Percentiles rank a stretch among this genome's conserved stretches.
Conservation (phyloP, 2,797 vertebrate species). For the Epinephelus coioides region DNA sequence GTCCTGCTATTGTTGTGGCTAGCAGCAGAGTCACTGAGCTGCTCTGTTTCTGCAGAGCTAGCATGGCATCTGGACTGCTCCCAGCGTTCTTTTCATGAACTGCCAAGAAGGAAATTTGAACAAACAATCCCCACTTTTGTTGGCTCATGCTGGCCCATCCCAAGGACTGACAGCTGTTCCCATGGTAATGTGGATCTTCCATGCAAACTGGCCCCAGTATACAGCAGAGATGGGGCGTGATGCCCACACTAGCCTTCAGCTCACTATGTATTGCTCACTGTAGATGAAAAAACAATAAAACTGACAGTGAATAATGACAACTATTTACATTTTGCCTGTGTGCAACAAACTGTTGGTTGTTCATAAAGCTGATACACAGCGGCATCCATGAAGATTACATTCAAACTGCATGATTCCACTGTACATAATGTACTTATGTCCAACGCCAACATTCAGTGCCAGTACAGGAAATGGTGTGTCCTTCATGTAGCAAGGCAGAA, state of each 20-base stretch:
- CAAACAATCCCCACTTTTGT: slow-evolving; percentile 85
- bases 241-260: slow-evolving; percentile 14
- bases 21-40: slow-evolving; percentile 76
- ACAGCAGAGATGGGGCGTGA: slow-evolving; percentile 36
- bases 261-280: neutral
- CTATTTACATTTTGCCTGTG: neutral
- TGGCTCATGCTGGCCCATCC: slow-evolving; percentile 70
- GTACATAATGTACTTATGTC: neutral
- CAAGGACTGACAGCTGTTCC: slow-evolving; percentile 71
- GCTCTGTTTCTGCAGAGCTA: slow-evolving; percentile 77
- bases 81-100: slow-evolving; percentile 82
- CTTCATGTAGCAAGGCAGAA: neutral
- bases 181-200: slow-evolving; percentile 69
- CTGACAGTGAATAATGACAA: neutral
- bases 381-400: neutral
- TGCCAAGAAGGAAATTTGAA: slow-evolving; percentile 79
- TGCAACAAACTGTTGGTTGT: neutral
- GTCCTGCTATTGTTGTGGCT: slow-evolving; percentile 60
- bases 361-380: neutral
- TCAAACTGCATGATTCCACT: neutral
- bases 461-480: neutral
- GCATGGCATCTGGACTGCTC: slow-evolving; percentile 75
- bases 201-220: slow-evolving; percentile 52
- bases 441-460: neutral
- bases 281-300: neutral